Evolutionary conservation across 1,140 invertebrate genomes (phyloP), one percentile per base, ranked within the genome.

Genomic region (Drosophila pseudoobscura): DNA sequence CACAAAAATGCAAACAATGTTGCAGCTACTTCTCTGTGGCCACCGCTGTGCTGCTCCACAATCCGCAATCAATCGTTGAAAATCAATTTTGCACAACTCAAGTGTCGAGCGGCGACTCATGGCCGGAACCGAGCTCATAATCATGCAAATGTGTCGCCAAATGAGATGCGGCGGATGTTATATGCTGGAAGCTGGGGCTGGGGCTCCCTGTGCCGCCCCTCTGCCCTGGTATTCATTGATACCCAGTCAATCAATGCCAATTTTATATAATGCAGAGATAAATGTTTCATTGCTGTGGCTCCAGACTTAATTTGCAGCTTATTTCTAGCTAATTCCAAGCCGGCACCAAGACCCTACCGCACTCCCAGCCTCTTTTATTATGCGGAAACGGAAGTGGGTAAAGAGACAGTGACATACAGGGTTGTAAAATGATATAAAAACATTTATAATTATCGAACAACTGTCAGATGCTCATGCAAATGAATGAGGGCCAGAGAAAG

Each of bases 51-150:
- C 31, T 53, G 47, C 17, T 54, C 20, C 51, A 50, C 24, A 31
- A 7, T 55, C 9, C 31, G 11, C 31, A 35, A 39, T 39, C 35
- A 39, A 13, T 39, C 11, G 31, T 9, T 35, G 31, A 31, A 44
- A 31, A 63, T 56, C 39, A 45, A 62, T 56, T 63, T 73, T 63
- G 47, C 57, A 72, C 31, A 43, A 20, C 45, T 20, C 11, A 46
- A 31, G 29, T 39, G 31, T 35, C 31, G 31, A 11, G 26, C 1
- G 26, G 1, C 39, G 49, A 35, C 49, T 26, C 60, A 59, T 51
- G 65, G 69, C 80, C 80, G 80, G 80, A 84, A 84, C 80, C 63
- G 66, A 59, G 73, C 68, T 79, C 80, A 85, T 85, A 85, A 84
- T 80, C 76, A 84, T 83, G 80, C 80, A 83, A 83, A 83, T 83